Evolutionary conservation across 2,888 invertebrate species (phyloP), one percentile per base, ranked within the genome.

Genomic region (Mythimna pallens): DNA sequence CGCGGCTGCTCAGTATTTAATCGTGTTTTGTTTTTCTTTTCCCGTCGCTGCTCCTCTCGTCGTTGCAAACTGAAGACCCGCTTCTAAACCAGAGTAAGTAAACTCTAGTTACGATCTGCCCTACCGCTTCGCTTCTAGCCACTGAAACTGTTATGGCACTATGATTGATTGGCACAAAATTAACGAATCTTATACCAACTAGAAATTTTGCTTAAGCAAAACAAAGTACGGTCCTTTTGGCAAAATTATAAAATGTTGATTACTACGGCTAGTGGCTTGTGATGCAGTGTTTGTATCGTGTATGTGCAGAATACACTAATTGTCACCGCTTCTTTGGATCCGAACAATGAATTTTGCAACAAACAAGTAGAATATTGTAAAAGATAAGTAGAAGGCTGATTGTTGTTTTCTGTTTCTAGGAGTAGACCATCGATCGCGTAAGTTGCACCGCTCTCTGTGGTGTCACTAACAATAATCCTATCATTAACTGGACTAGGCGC

Each of bases 41-140:
- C 91, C 90, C 90, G 92, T 92, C 91, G 93, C 95, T 93, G 96
- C 91, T 85, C 91, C 91, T 85, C 91, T 87, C 90, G 85, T 86
- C 88, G 90, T 90, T 84, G 91, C 92, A 89, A 93, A 93, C 85
- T 94, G 96, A 96, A 97, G 97, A 94, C 97, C 97, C 94, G 97
- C 97, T 95, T 97, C 97, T 94, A 97, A 97, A 96, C 97, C 94
- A 96, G 97, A 97, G 97, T 97, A 97, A 97, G 97, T 97, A 93
- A 81, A 87, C 78, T 82, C 84, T 81, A 63, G 76, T 77, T 81
- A 88, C 79, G 71, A 78, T 82, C 65, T 82, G 82, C 87, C 82
- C 82, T 86, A 86, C 85, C 79, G 95, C 95, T 95, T 95, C 85
- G 95, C 95, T 95, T 95, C 84, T 89, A 92, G 93, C 91, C 89